Evolutionary conservation across 2,888 invertebrate genomes (phyloP), one percentile per base, ranked within the genome.

Genomic region (Iselma pallidipennis): DNA sequence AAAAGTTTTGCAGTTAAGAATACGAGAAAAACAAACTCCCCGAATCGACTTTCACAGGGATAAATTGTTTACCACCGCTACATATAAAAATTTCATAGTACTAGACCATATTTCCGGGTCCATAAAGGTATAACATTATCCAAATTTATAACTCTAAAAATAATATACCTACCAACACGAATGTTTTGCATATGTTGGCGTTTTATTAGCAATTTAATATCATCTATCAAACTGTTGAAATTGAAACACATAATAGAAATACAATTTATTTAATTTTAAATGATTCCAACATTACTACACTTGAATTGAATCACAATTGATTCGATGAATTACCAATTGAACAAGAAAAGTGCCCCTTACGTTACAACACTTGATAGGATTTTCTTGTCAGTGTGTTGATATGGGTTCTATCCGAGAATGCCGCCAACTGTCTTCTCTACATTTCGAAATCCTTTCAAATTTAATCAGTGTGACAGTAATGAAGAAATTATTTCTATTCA

Each of bases 361-460:
- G 29, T 16, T 37, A 37, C 37, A 33, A 3, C 6, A 37, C 16
- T 19, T 16, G 51, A 55, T 55, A 55, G 58, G 62, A 62, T 62
- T 62, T 59, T 58, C 62, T 51, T 62, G 62, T 62, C 58, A 50
- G 57, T 37, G 16, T 57, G 33, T 37, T 62, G 62, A 57, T 62
- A 58, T 25, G 62, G 57, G 57, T 61, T 57, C 61, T 9, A 57
- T 10, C 29, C 29, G 10, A 19, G 55, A 55, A 62, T 51, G 55
- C 59, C 45, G 45, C 52, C 49, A 55, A 62, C 52, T 59, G 62
- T 53, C 52, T 45, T 26, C 42, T 23, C 53, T 7, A 37, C 19
- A 29, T 21, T 37, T 21, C 50, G 19, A 56, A 62, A 51, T 57
- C 62, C 59, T 57, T 55, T 62, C 62, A 62, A 55, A 58, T 55